Evolutionary conservation across 2,797 vertebrate genomes (phyloP).

Genomic region (Emys orbicularis): DNA sequence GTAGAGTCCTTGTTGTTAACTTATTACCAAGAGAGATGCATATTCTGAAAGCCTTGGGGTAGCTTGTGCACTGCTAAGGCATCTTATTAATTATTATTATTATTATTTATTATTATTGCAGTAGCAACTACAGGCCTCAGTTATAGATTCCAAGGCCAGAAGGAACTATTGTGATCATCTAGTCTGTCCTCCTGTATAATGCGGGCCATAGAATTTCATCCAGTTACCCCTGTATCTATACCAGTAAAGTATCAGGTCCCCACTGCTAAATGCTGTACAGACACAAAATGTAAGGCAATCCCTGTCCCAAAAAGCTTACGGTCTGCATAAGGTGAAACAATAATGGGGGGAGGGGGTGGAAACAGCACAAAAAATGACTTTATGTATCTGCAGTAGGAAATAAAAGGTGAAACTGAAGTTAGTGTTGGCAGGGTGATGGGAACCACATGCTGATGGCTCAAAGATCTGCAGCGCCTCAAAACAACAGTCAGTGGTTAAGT

Average conservation of each 20-base stretch:
- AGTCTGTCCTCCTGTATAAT: not conserved
- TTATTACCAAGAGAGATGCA: not conserved
- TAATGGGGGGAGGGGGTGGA: not conserved
- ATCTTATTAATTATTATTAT: not conserved
- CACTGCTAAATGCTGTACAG: not conserved
- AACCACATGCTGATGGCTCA: not conserved
- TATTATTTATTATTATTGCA: not conserved
- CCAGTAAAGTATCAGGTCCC: not conserved
- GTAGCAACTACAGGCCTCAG: not conserved
- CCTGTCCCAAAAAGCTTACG: not conserved
- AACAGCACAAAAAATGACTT: not conserved
- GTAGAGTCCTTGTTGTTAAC: not conserved
- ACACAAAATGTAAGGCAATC: not conserved
- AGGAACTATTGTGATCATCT: too few relatives aligned
- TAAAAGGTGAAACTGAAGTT: not conserved
- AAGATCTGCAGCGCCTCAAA: not conserved
- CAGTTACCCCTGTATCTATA: not conserved
- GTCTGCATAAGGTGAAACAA: not conserved
- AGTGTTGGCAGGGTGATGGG: not conserved
- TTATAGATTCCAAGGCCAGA: too few relatives aligned
- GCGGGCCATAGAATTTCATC: not conserved
- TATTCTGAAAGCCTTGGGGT: too few relatives aligned
- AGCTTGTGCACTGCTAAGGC: not conserved
- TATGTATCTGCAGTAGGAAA: not conserved
- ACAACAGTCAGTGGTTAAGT: not conserved